Conservation (phyloP, 2,888 invertebrate species). For the Tipula vernalis region DNA sequence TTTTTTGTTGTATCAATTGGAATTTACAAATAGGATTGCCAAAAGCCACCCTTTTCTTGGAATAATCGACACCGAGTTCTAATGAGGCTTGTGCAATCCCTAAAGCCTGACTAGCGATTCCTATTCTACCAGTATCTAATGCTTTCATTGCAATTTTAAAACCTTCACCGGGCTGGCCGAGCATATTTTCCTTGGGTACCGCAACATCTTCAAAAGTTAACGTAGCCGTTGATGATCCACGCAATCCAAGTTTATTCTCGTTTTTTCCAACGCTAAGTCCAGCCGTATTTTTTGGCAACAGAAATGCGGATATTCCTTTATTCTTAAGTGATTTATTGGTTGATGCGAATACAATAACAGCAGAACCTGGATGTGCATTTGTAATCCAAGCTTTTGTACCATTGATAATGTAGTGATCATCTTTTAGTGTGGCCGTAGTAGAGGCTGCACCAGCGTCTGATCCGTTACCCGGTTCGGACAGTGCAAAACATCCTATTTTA, state of each 20-base stretch:
- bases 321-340: slow-evolving; percentile 70
- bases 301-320: slow-evolving; percentile 75
- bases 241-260: slow-evolving; percentile 83
- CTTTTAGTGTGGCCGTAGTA: slow-evolving; percentile 62
- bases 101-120: slow-evolving; percentile 82
- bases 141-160: slow-evolving; percentile 96
- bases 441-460: slow-evolving; percentile 95
- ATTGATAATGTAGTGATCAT: slow-evolving; percentile 60
- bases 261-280: slow-evolving; percentile 85
- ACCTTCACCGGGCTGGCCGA: slow-evolving; percentile 75
- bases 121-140: slow-evolving; percentile 82
- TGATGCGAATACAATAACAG: slow-evolving; percentile 76
- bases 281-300: slow-evolving; percentile 67
- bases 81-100: slow-evolving; percentile 90
- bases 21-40: slow-evolving; percentile 76
- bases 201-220: slow-evolving; percentile 86
- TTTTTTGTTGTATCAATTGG: slow-evolving; percentile 82
- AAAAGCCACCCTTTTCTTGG: slow-evolving; percentile 78
- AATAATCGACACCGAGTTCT: slow-evolving; percentile 84
- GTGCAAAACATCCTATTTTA: slow-evolving; percentile 80
- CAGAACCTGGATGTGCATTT: slow-evolving; percentile 78
- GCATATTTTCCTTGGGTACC: slow-evolving; percentile 64
- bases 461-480: slow-evolving; percentile 90
- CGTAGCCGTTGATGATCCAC: slow-evolving; percentile 77
- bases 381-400: slow-evolving; percentile 95